These are phyloP conservation scores for Liolophura sinensis DNA, from an alignment of 1,140 invertebrate genomes.

Conservation along the genomic window DNA sequence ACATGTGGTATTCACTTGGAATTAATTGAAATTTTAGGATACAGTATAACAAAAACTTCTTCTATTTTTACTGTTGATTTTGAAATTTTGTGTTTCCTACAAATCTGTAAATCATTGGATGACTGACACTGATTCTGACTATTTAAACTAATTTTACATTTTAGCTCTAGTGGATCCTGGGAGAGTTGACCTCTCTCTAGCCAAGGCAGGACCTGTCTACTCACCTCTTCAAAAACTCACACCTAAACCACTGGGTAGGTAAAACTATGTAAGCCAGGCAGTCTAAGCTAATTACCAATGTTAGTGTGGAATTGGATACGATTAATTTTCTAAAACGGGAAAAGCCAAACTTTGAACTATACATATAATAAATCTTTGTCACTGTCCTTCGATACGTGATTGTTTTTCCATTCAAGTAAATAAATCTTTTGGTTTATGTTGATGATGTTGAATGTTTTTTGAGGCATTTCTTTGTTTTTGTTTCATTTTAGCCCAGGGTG, in stretches of 20 bases:
- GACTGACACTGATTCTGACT: too few species aligned
- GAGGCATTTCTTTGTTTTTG: conserved; percentile 5
- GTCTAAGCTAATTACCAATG: too few species aligned
- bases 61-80: too few species aligned
- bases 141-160: conserved; percentile 13
- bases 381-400: not conserved
- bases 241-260: not conserved
- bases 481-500: conserved; percentile 57
- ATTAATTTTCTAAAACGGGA: too few species aligned
- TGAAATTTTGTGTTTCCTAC: too few species aligned
- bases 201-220: conserved; percentile 58
- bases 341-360: conserved; percentile 6
- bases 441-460: not conserved
- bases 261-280: not conserved
- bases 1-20: too few species aligned
- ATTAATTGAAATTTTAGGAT: too few species aligned
- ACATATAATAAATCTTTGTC: not conserved
- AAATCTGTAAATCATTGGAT: too few species aligned
- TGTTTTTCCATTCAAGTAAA: too few species aligned
- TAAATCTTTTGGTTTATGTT: too few species aligned
- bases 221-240: conserved; percentile 1
- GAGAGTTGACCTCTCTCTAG: conserved; percentile 60
- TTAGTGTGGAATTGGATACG: too few species aligned
- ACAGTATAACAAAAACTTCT: too few species aligned
- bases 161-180: conserved; percentile 64